phyloP scores from a whole-genome alignment of 2,113 vertebrate species.

The Orthonyx spaldingii region DNA sequence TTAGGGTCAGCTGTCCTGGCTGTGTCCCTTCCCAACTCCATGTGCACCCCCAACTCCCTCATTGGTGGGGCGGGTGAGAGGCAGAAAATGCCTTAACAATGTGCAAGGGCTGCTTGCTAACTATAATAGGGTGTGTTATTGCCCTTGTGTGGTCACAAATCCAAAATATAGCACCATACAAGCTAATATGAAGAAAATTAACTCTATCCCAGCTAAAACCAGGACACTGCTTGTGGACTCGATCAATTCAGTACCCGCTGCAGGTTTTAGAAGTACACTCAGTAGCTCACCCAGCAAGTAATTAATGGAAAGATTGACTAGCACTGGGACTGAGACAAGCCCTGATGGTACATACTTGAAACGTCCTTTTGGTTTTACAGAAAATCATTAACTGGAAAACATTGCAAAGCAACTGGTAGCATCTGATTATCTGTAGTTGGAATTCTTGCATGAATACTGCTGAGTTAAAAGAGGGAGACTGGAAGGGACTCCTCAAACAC shows the following conservation, averaged over 20 bases:
- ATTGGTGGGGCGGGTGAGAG: not conserved
- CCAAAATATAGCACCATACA: not conserved
- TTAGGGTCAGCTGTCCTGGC: not conserved
- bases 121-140: not conserved
- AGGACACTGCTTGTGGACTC: not conserved
- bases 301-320: not conserved
- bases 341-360: not conserved
- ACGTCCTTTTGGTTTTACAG: not conserved
- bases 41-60: not conserved
- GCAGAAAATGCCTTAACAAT: not conserved
- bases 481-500: not conserved
- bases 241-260: not conserved
- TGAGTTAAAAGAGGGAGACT: not conserved
- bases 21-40: not conserved
- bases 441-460: not conserved
- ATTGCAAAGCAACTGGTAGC: not conserved
- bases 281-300: not conserved
- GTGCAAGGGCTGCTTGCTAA: not conserved
- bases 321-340: not conserved
- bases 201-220: not conserved
- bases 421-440: not conserved
- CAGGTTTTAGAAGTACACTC: not conserved
- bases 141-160: not conserved
- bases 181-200: not conserved
- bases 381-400: not conserved